phyloP scores from a whole-genome alignment of 2,113 vertebrate species.

The Myotis davidii region DNA sequence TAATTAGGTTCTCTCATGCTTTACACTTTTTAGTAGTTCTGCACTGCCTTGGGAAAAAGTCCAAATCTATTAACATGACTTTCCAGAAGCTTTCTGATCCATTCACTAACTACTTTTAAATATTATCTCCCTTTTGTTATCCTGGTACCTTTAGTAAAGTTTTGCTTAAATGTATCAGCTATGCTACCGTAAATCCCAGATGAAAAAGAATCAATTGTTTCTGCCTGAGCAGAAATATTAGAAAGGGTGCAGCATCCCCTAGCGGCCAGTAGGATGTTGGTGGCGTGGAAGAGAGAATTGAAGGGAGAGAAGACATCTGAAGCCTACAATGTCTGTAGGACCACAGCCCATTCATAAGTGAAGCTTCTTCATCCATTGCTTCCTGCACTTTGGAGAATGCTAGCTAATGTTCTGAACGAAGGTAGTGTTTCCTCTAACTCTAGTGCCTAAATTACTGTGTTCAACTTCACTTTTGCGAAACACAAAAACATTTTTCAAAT shows the following conservation, averaged over 20 bases:
- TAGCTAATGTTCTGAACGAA: background rate
- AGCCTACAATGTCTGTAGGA: background rate
- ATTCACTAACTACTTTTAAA: background rate
- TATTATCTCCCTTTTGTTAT: background rate
- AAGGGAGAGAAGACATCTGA: background rate
- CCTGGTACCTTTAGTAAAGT: background rate
- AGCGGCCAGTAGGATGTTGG: background rate
- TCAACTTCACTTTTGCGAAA: background rate
- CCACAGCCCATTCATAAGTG: background rate
- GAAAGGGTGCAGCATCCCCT: conserved; percentile 37
- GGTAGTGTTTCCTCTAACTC: background rate
- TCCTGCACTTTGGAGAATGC: background rate
- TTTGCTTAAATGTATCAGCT: background rate
- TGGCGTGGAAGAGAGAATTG: fast-evolving
- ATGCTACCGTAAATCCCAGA: background rate
- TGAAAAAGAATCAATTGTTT: background rate
- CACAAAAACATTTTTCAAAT: background rate
- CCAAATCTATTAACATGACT: background rate
- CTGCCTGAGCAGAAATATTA: background rate
- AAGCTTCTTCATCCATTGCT: background rate
- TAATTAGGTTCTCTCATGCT: background rate
- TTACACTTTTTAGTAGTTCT: background rate
- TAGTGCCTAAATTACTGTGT: background rate
- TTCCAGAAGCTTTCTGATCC: background rate
- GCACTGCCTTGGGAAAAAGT: background rate